Evolutionary conservation across 2,113 vertebrate genomes (phyloP).

Genomic region (Odocoileus virginianus): DNA sequence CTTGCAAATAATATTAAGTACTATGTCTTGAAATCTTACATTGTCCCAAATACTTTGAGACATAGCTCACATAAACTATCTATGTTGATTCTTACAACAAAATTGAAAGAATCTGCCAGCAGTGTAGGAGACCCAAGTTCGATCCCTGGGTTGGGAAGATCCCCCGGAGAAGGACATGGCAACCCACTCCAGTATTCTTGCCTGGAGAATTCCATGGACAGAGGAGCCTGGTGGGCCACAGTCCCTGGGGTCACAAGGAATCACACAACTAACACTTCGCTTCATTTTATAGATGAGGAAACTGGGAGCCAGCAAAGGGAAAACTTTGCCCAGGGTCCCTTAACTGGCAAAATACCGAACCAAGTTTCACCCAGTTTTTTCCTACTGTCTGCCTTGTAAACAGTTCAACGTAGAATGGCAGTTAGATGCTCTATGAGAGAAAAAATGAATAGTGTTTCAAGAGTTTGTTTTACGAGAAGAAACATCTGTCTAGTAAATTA

Average conservation of each 20-base stretch:
- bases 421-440: not conserved
- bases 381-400: not conserved
- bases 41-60: not conserved
- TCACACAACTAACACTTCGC: not conserved
- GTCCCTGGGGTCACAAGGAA: not conserved
- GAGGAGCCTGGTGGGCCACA: not conserved
- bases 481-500: not conserved
- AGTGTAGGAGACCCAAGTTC: not conserved
- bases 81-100: not conserved
- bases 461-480: constrained; percentile 30
- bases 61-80: not conserved
- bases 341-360: not conserved
- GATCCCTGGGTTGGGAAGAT: not conserved
- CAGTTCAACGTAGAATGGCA: not conserved
- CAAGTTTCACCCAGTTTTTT: not conserved
- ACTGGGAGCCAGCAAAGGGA: not conserved
- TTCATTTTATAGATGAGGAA: not conserved
- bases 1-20: not conserved
- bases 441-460: not conserved
- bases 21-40: not conserved
- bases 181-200: not conserved
- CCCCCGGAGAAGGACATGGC: not conserved
- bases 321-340: not conserved
- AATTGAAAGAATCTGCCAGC: not conserved
- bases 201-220: not conserved